Conservation (phyloP, 2,888 invertebrate species). For the Chirona hameri region DNA sequence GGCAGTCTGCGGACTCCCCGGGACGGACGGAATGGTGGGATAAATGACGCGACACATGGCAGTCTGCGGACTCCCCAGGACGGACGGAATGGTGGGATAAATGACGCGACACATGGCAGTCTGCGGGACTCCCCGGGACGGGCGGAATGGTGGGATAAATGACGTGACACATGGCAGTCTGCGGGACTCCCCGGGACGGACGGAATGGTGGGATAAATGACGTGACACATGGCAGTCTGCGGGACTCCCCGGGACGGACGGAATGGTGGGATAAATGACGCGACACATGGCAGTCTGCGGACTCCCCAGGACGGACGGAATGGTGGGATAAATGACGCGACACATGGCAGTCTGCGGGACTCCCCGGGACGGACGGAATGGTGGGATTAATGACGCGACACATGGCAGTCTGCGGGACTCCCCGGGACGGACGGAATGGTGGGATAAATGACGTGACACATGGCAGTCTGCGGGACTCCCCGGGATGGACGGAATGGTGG, state of each 20-base stretch:
- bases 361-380: not conserved
- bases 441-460: not conserved
- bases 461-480: not conserved
- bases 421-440: not conserved
- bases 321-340: not conserved
- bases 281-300: not conserved
- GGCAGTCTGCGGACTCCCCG: not conserved
- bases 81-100: not conserved
- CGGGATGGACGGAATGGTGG: not conserved
- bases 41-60: not conserved
- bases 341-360: not conserved
- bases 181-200: not conserved
- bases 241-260: not conserved
- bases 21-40: not conserved
- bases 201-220: not conserved
- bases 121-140: not conserved
- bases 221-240: not conserved
- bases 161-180: not conserved
- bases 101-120: too few relatives aligned
- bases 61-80: not conserved
- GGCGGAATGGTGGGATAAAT: not conserved
- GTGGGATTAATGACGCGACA: not conserved
- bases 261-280: not conserved
- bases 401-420: not conserved
- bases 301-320: not conserved